Evolutionary conservation across 2,888 invertebrate genomes (phyloP).

Genomic region (Apeira syringaria): DNA sequence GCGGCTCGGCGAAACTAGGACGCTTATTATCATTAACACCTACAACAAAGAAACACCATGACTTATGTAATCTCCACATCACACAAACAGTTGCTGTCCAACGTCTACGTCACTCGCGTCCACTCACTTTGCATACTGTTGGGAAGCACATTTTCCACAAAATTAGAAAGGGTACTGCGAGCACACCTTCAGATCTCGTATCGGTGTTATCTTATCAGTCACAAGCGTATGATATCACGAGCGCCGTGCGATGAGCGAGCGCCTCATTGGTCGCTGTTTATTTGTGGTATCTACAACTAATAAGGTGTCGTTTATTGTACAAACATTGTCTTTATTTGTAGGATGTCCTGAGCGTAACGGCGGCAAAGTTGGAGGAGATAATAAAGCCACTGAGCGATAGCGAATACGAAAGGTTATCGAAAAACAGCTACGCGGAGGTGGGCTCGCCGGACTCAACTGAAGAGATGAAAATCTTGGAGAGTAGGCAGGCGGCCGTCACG

Average conservation of each 20-base stretch:
- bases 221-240: slow-evolving; percentile 64
- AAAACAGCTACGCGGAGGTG: slow-evolving; percentile 69
- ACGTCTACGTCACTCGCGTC: slow-evolving; percentile 35
- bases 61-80: slow-evolving; percentile 47
- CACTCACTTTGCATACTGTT: slow-evolving; percentile 64
- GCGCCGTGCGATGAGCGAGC: slow-evolving; percentile 59
- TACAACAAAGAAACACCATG: slow-evolving; percentile 73
- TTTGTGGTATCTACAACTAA: slow-evolving; percentile 66
- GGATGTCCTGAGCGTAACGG: slow-evolving; percentile 84
- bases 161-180: slow-evolving; percentile 63
- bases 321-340: slow-evolving; percentile 69
- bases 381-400: slow-evolving; percentile 73
- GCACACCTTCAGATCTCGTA: slow-evolving; percentile 60
- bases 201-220: slow-evolving; percentile 72
- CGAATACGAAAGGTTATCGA: slow-evolving; percentile 58
- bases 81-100: slow-evolving; percentile 37
- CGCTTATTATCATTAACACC: slow-evolving; percentile 73
- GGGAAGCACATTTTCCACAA: slow-evolving; percentile 68
- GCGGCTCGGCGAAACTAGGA: slow-evolving; percentile 56
- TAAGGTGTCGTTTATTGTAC: slow-evolving; percentile 48
- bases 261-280: slow-evolving; percentile 68
- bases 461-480: slow-evolving; percentile 80
- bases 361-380: slow-evolving; percentile 83
- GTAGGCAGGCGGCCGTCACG: slow-evolving; percentile 78
- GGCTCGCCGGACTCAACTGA: slow-evolving; percentile 79